Conservation (phyloP, 2,797 vertebrate species). For the Pristis pectinata region DNA sequence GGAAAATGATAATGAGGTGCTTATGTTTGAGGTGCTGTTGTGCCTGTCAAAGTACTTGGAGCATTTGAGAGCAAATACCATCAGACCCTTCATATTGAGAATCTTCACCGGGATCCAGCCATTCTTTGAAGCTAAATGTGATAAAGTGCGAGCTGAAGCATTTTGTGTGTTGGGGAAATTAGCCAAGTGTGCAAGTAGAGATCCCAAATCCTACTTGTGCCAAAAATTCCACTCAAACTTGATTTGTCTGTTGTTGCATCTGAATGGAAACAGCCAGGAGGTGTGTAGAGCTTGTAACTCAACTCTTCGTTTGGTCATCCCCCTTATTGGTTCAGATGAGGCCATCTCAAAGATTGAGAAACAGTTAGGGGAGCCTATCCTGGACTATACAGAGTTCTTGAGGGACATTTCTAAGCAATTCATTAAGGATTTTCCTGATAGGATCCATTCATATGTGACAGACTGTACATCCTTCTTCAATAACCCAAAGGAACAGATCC, state of each 20-base stretch:
- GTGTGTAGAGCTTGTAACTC: background rate
- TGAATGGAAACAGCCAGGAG: slow-evolving; percentile 15
- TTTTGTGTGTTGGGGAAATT: background rate
- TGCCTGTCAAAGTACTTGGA: slow-evolving; percentile 9
- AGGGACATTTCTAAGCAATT: slow-evolving; percentile 23
- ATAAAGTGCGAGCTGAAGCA: slow-evolving; percentile 17
- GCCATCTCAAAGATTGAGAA: background rate
- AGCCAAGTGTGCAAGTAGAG: background rate
- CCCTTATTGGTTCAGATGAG: background rate
- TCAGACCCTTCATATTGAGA: slow-evolving; percentile 12
- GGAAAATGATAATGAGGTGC: background rate
- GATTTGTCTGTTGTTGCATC: slow-evolving; percentile 9
- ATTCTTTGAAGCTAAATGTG: slow-evolving; percentile 17
- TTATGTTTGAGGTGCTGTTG: slow-evolving; percentile 24
- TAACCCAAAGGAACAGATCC: background rate
- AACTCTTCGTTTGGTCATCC: background rate
- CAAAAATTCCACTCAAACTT: background rate
- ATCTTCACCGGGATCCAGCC: background rate
- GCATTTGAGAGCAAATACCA: background rate
- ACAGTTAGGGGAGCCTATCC: background rate
- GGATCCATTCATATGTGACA: background rate
- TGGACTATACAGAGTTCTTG: slow-evolving; percentile 5
- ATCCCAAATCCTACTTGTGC: background rate
- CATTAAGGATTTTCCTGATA: slow-evolving; percentile 18
- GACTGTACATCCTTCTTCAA: slow-evolving; percentile 9